phyloP scores from a whole-genome alignment of 1,140 invertebrate genomes.

The Scaptodrosophila lebanonensis region DNA sequence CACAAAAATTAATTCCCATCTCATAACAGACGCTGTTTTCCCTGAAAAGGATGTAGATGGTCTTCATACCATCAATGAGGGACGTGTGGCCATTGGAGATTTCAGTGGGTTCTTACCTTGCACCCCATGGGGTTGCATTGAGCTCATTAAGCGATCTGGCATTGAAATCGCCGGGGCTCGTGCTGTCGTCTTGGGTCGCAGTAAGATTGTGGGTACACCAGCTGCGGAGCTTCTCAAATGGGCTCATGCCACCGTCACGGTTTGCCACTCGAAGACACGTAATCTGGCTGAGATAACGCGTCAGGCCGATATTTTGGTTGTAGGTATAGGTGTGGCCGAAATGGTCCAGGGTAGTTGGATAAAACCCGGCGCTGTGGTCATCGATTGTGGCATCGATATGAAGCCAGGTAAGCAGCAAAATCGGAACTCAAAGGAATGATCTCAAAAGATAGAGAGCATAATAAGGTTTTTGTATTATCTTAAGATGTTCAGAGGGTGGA shows the following conservation, averaged over 20 bases:
- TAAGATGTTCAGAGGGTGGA: too few species aligned
- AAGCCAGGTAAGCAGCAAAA: constrained; percentile 85
- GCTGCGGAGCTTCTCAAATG: constrained; percentile 96
- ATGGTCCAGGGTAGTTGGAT: constrained; percentile 98
- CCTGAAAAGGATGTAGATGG: constrained; percentile 97
- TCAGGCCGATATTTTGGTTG: constrained; percentile 96
- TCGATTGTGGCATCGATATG: constrained; percentile 99
- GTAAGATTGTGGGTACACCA: constrained; percentile 98
- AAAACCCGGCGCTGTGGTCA: constrained; percentile 98
- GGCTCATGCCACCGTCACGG: constrained; percentile 97
- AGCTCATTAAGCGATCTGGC: constrained; percentile 91
- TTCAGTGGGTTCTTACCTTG: constrained; percentile 93
- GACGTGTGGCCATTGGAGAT: constrained; percentile 90
- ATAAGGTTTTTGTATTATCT: too few species aligned
- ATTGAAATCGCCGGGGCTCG: constrained; percentile 88
- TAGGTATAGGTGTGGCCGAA: constrained; percentile 94
- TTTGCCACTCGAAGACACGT: constrained; percentile 96
- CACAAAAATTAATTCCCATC: constrained; percentile 89
- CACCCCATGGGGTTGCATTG: constrained; percentile 94
- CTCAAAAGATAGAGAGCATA: too few species aligned
- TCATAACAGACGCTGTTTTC: constrained; percentile 90
- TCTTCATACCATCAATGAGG: constrained; percentile 93
- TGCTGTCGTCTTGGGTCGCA: constrained; percentile 96
- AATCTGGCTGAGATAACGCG: constrained; percentile 88
- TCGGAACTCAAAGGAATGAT: too few species aligned